Base-by-base conservation (phyloP, 2,888 invertebrate species). In the Drepanosiphum platanoidis region DNA sequence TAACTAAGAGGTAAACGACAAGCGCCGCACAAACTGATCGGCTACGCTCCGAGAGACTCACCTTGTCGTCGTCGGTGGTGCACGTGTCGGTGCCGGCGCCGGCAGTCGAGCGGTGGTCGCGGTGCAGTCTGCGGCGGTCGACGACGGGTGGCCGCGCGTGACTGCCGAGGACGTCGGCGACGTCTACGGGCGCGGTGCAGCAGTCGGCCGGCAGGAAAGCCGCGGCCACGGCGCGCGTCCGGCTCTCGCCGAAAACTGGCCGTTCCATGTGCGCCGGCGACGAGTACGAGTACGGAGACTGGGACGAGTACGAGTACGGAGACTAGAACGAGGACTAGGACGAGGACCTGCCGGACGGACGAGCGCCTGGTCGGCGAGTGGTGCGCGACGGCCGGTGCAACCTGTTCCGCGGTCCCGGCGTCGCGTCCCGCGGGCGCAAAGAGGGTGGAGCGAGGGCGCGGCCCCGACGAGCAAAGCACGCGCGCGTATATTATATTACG, bases 321-420 rank as follows among this genome's bases (percentile, higher is more conserved):
- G n/a, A 15, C n/a, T 8, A 22, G 13, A n/a, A 3, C 15, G 18
- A 18, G 9, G n/a, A 42, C 42, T 30, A 8, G 68, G 46, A 9
- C 36, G n/a, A 22, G 27, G 75, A 75, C 75, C 83, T 84, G 75
- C 66, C 68, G 34, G 66, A 13, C 46, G 75, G 75, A 61, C 36
- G 64, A 39, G 52, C 66, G 75, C 83, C n/a, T 72, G 83, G 68
- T 84, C 64, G 74, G 66, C 83, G 68, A 77, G 75, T 84, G 83
- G 66, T 64, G 83, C 83, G 52, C 72, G 74, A 74, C 61, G 71
- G 64, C 82, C 72, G 74, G 82, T 75, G 83, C 75, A 84, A 84
- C 83, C 83, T 84, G 83, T 84, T 84, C 52, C 34, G 66, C 34
- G 42, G 70, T 61, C n/a, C 27, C 46, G 78, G 11, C 22, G 68